Evolutionary conservation across 2,888 invertebrate species (phyloP).

Genomic region (Epiperipatus broadwayi): DNA sequence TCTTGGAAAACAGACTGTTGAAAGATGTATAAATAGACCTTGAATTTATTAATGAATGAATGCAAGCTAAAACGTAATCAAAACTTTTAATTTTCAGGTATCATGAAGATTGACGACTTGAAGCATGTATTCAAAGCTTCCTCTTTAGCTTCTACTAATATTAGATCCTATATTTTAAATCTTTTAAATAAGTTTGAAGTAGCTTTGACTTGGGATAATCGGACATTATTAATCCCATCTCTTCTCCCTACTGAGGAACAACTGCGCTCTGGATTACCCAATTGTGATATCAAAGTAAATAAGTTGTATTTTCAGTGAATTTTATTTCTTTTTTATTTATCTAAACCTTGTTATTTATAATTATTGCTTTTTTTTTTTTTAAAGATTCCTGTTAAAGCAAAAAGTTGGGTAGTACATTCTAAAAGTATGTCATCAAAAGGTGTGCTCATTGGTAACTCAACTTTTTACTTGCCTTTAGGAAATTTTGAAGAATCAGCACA

Average conservation of each 20-base stretch:
- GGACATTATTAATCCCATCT: constrained; percentile 75
- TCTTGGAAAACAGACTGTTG: too few species aligned
- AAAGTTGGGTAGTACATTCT: too few species aligned
- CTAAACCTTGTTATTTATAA: too few species aligned
- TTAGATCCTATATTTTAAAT: constrained; percentile 63
- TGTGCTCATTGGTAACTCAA: too few species aligned
- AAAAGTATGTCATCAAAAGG: too few species aligned
- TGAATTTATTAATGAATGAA: too few species aligned
- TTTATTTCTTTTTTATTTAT: neutral
- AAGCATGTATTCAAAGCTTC: constrained; percentile 80
- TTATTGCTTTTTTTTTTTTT: too few species aligned
- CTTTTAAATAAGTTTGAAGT: constrained; percentile 91
- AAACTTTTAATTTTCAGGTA: constrained; percentile 34
- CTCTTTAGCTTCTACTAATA: constrained; percentile 42
- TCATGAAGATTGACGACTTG: constrained; percentile 83
- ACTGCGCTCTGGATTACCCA: constrained; percentile 32
- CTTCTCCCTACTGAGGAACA: constrained; percentile 59
- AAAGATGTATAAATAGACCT: too few species aligned
- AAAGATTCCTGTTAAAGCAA: too few species aligned
- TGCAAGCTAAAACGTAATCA: too few species aligned
- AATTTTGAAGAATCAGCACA: too few species aligned
- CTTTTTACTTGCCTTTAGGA: too few species aligned
- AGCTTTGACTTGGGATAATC: constrained; percentile 82
- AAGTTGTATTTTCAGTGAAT: constrained; percentile 12
- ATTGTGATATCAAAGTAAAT: constrained; percentile 27